These are phyloP conservation scores for Sigmodon hispidus DNA, from an alignment of 2,113 vertebrate species.

Conservation along the genomic window DNA sequence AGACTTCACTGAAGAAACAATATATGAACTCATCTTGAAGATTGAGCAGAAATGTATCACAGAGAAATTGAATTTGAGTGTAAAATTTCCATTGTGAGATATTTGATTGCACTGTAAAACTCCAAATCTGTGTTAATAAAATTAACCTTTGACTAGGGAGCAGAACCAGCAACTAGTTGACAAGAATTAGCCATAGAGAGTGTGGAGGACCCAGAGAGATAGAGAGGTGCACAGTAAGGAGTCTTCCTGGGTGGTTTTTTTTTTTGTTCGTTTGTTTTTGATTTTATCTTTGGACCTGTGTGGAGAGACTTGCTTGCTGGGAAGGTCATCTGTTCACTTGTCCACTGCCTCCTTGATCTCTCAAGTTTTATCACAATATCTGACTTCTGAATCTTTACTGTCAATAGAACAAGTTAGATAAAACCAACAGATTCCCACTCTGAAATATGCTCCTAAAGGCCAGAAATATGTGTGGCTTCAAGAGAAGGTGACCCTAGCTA, in stretches of 20 bases:
- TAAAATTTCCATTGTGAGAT: not conserved
- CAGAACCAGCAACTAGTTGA: not conserved
- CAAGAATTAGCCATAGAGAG: not conserved
- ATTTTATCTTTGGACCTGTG: too few relatives aligned
- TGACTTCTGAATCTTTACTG: not conserved
- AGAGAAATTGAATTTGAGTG: not conserved
- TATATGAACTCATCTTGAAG: not conserved
- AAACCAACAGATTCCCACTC: not conserved
- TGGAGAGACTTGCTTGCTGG: not conserved
- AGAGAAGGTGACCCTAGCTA: not conserved
- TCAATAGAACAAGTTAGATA: not conserved
- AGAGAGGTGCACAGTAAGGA: not conserved
- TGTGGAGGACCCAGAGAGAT: not conserved
- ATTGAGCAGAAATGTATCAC: not conserved
- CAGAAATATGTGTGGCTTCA: not conserved
- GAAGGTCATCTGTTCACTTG: not conserved
- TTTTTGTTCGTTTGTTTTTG: too few relatives aligned
- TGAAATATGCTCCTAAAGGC: not conserved
- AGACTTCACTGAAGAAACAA: slow-evolving; percentile 18
- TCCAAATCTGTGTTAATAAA: not conserved
- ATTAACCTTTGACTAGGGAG: not conserved
- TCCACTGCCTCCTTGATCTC: not conserved
- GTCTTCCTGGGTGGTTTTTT: too few relatives aligned
- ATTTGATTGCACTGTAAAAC: not conserved
- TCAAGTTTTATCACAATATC: not conserved